These are phyloP conservation scores for Papilio glaucus DNA, from an alignment of 1,140 invertebrate genomes.

Conservation along the genomic window DNA sequence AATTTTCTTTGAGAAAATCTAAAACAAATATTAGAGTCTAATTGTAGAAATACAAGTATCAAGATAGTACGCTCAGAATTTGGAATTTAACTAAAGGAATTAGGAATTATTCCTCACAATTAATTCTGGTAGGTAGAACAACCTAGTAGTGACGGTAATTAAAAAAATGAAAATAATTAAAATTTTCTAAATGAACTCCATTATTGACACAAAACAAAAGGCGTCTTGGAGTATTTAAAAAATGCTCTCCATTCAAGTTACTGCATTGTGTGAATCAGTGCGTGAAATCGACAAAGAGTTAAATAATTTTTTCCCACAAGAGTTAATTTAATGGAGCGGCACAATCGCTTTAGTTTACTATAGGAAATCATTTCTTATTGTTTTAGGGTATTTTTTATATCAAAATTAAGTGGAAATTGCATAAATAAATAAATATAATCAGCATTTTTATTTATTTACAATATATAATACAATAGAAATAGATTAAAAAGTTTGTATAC, in stretches of 20 bases:
- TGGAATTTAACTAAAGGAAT: not conserved
- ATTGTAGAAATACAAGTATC: not conserved
- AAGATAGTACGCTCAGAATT: not conserved
- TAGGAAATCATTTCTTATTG: not conserved
- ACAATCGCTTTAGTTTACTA: not conserved
- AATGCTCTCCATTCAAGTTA: slow-evolving; percentile 8
- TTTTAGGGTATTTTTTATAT: not conserved
- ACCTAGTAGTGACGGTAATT: no score
- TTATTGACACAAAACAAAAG: not conserved
- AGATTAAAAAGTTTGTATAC: no score
- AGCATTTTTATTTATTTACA: no score
- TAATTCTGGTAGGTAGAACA: no score
- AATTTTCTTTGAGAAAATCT: not conserved
- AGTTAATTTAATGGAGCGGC: not conserved
- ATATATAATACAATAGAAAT: no score
- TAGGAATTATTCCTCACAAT: not conserved
- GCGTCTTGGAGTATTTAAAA: slow-evolving; percentile 1
- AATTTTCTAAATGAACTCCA: not conserved
- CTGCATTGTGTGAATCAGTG: slow-evolving; percentile 10
- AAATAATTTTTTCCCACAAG: slow-evolving; percentile 15
- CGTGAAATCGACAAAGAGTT: slow-evolving; percentile 21
- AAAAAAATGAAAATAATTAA: not conserved
- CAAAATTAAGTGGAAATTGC: no score
- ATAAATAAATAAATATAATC: no score
- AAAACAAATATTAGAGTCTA: not conserved